phyloP scores from a whole-genome alignment of 2,113 vertebrate species.

The Oreocharis arfaki region DNA sequence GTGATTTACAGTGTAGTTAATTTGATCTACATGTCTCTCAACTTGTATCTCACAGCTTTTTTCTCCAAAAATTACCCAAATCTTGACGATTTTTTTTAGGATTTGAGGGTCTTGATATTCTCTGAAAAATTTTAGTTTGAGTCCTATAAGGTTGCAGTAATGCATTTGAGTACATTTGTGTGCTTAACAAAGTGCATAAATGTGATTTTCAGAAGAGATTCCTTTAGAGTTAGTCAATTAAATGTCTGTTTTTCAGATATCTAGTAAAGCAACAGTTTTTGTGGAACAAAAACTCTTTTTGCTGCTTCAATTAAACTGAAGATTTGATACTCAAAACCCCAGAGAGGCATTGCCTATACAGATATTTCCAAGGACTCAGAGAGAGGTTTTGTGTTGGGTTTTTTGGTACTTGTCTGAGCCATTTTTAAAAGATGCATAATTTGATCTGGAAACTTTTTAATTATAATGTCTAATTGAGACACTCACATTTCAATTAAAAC shows the following conservation, averaged over 20 bases:
- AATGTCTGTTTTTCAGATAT: not conserved
- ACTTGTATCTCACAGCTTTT: not conserved
- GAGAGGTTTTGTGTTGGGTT: not conserved
- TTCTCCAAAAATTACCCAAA: not conserved
- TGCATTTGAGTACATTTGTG: not conserved
- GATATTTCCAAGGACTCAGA: not conserved
- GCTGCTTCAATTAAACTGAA: not conserved
- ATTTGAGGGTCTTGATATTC: not conserved
- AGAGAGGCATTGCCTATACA: not conserved
- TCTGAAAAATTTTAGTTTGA: not conserved
- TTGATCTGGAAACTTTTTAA: constrained; percentile 60
- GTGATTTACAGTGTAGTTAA: not conserved
- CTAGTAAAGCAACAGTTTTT: not conserved
- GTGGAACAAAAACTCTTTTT: not conserved
- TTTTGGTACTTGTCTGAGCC: not conserved
- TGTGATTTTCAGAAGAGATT: not conserved
- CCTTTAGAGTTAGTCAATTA: not conserved
- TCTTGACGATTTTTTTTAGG: not conserved
- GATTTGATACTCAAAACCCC: not conserved
- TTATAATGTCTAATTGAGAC: constrained; percentile 55
- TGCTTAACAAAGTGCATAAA: not conserved
- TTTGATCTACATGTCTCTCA: not conserved
- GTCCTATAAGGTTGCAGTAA: not conserved
- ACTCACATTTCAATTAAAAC: constrained; percentile 58
- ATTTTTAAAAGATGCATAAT: constrained; percentile 30